phyloP scores from a whole-genome alignment of 2,888 invertebrate genomes.

The Andrena camellia region DNA sequence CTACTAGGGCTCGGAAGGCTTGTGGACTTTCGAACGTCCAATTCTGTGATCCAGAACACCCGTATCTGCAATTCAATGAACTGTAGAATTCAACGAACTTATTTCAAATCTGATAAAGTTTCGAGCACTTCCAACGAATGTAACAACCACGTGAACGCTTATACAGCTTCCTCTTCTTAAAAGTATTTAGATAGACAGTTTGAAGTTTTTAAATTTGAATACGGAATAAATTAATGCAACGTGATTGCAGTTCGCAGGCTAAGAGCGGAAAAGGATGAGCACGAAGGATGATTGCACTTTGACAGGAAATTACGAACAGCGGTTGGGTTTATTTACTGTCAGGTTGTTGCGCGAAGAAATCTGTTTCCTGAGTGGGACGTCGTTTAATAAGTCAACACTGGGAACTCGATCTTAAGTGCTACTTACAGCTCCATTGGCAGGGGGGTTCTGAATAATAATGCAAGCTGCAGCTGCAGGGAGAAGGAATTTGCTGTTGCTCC shows the following conservation, averaged over 20 bases:
- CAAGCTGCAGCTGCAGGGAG: neutral
- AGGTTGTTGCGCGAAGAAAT: conserved; percentile 4
- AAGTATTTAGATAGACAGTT: neutral
- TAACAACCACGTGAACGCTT: neutral
- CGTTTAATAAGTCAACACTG: conserved; percentile 17
- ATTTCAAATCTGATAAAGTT: neutral
- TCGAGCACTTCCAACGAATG: neutral
- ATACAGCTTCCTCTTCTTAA: neutral
- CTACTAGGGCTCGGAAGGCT: neutral
- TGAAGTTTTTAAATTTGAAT: neutral
- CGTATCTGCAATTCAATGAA: conserved; percentile 8
- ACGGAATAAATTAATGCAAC: neutral
- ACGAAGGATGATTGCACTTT: too few relatives aligned
- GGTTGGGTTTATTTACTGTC: neutral
- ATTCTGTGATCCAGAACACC: neutral
- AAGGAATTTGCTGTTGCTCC: neutral
- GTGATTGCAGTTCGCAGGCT: too few relatives aligned
- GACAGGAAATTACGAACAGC: neutral
- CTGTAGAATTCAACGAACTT: conserved; percentile 1
- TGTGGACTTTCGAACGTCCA: neutral
- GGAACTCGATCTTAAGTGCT: conserved; percentile 9
- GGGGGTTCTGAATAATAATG: conserved; percentile 13
- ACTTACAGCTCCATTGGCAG: neutral
- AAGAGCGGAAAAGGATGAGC: too few relatives aligned
- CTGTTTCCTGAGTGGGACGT: conserved; percentile 7